Evolutionary conservation across 2,113 vertebrate genomes (phyloP), one percentile per base, ranked within the genome.

Genomic region (Oceanodroma tethys): DNA sequence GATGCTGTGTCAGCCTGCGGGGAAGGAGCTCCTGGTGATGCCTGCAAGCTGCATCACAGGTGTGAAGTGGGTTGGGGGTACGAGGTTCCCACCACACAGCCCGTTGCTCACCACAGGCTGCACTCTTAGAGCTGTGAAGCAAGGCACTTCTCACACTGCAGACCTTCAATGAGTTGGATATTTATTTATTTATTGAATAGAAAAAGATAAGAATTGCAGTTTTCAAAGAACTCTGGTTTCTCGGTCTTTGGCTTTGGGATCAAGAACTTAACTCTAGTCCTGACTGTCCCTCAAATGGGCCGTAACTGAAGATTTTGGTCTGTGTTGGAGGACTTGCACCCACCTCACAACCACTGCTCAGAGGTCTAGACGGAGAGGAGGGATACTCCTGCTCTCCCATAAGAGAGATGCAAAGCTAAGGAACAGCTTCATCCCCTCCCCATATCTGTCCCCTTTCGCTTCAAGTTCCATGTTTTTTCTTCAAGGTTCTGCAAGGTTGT

Each of bases 1-100:
- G 85, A 76, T 0, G 1, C 42, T 58, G 18, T 2, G 0, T 13
- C 50, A 76, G 47, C 60, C 75, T 34, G 52, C 0, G 0, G 29
- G 52, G 42, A 50, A 45, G 36, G 36, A 81, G 45, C 68, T 90
- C 42, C 50, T 22, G 55, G 75, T 36, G 59, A 79, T 42, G 45
- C 55, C 75, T 34, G 26, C 32, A 59, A 74, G 52, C 62, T 50
- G 52, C 65, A 74, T 36, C 65, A 43, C 63, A 71, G 58, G 45
- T n/a, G 18, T 38, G 43, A 91, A 58, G 53, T 8, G 38, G 56
- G 40, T 13, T 40, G 42, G 11, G 26, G 66, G 34, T 27, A 71
- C 1, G 9, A 90, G 79, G n/a, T 47, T 59, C 70, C 58, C 66
- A 81, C 30, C 0, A 0, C 4, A 0, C 79, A 86, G 72, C 42